phyloP scores from a whole-genome alignment of 2,888 invertebrate species.

The Agriopis aurantiaria region DNA sequence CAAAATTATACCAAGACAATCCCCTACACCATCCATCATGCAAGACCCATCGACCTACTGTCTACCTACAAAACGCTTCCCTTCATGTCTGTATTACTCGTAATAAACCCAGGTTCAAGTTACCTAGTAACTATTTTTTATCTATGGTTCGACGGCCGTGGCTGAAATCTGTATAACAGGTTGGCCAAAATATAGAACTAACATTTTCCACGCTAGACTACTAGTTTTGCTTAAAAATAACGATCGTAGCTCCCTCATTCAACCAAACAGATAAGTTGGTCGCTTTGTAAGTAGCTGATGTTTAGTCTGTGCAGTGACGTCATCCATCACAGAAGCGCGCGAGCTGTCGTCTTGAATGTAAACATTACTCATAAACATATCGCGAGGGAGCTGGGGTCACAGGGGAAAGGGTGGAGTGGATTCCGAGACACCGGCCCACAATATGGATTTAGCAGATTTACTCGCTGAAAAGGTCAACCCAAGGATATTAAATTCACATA shows the following conservation, averaged over 20 bases:
- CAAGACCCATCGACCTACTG: neutral
- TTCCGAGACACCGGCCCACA: conserved; percentile 15
- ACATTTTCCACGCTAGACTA: neutral
- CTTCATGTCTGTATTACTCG: neutral
- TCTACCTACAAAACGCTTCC: conserved; percentile 13
- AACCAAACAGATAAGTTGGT: neutral
- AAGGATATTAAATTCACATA: conserved; percentile 26
- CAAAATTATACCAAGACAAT: conserved; percentile 12
- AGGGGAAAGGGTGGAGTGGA: conserved; percentile 32
- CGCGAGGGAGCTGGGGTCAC: conserved; percentile 39
- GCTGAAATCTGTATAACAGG: neutral
- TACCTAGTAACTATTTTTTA: neutral
- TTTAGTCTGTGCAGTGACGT: conserved; percentile 12
- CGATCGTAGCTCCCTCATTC: neutral
- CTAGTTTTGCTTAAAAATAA: neutral
- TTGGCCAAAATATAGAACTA: neutral
- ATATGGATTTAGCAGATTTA: conserved; percentile 36
- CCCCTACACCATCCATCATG: conserved; percentile 20
- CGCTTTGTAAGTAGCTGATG: too few species aligned
- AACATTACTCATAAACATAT: conserved; percentile 61
- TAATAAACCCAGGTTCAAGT: conserved; percentile 9
- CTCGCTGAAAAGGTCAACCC: conserved; percentile 23
- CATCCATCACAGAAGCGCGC: conserved; percentile 37
- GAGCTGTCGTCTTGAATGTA: conserved; percentile 44
- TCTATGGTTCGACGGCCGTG: neutral